Conservation (phyloP, 2,797 vertebrate species). For the Pelodytes ibericus region DNA sequence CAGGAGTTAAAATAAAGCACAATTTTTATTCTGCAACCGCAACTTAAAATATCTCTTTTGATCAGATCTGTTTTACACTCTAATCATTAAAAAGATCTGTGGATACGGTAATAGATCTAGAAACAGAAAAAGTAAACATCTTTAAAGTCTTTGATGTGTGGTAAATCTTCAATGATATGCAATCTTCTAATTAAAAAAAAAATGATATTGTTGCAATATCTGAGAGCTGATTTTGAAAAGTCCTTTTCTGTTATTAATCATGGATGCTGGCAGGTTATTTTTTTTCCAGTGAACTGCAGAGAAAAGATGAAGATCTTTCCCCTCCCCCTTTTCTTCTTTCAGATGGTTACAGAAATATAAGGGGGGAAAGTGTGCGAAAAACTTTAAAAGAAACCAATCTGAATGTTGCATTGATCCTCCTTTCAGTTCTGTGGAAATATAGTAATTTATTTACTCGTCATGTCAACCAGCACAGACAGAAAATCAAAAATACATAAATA, state of each 20-base stretch:
- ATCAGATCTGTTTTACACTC: constrained; percentile 9
- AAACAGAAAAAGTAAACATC: constrained; percentile 16
- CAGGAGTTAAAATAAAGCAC: too few relatives aligned
- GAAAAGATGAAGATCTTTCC: constrained; percentile 18
- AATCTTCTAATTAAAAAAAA: constrained; percentile 35
- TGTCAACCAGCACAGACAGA: constrained; percentile 48
- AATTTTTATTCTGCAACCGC: too few relatives aligned
- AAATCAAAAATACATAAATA: constrained; percentile 55
- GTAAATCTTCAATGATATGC: constrained; percentile 33
- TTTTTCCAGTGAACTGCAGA: constrained; percentile 26
- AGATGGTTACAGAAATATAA: neutral
- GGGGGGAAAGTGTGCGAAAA: constrained; percentile 14
- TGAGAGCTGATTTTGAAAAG: constrained; percentile 22
- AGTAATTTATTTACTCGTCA: constrained; percentile 53
- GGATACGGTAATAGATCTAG: constrained; percentile 16
- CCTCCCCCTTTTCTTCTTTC: neutral
- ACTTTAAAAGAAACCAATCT: constrained; percentile 51
- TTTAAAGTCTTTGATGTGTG: constrained; percentile 24
- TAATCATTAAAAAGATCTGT: constrained; percentile 21
- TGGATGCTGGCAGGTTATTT: constrained; percentile 22
- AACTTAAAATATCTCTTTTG: constrained; percentile 1
- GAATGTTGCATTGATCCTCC: constrained; percentile 48
- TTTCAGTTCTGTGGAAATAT: constrained; percentile 28
- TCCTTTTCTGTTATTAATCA: constrained; percentile 43
- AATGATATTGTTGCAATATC: constrained; percentile 34